Base-by-base conservation (phyloP, 2,797 vertebrate species). In the Crocidura indochinensis region DNA sequence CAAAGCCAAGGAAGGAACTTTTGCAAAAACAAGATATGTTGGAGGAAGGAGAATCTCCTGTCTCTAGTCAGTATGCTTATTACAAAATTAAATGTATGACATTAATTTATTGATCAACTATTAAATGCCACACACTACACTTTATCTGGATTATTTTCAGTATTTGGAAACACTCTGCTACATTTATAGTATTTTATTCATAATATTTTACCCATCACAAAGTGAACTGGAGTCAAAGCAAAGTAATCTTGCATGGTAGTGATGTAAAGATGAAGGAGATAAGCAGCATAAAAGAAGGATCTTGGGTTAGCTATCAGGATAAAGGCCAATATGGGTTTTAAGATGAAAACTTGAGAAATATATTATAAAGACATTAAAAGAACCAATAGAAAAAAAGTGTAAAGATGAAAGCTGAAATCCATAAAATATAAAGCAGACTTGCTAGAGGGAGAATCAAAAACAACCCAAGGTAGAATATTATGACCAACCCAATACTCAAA, bases 1-100 rank as follows among this genome's bases (percentile, higher is more conserved):
- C 27, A n/a, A 75, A 67, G 44, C 77, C 94, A 88, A 74, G 51
- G 77, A 75, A 87, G 89, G 87, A 91, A 90, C 53, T 17, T 5
- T 26, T 67, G 90, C 53, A 68, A 8, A 17, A 64, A 27, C 79
- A 69, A 90, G 80, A 71, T 27, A 68, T 6, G 53, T 56, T 15
- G 10, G 75, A 44, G 49, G 51, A 53, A 8, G 85, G 72, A 73
- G 74, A 5, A 44, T 53, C 88, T 88, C 87, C 94, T 72, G 53
- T 72, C 60, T 85, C 20, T 8, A 74, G 69, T 60, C 29, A 9
- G 38, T 76, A 10, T 53, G 44, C 71, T 44, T 79, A 84, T 76
- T 69, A 51, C 10, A 72, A 44, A 47, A 29, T 65, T 49, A 64
- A 74, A 51, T 60, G 31, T 26, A 68, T 12, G 29, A 5, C 27